Evolutionary conservation across 2,797 vertebrate genomes (phyloP).

Genomic region (Urophycis tenuis): DNA sequence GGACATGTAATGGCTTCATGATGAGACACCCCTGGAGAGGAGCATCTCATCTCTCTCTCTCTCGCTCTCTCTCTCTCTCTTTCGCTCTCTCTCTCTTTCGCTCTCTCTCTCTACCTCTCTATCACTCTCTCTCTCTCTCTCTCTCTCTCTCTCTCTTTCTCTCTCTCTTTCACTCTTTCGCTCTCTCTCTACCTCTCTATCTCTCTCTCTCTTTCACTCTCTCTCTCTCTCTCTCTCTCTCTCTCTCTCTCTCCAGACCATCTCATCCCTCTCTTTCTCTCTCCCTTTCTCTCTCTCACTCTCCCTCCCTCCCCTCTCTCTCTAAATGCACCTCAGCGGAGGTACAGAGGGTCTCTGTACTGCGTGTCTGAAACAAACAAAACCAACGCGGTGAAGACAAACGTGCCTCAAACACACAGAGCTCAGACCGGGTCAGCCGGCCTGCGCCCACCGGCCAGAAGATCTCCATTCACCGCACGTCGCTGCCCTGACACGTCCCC

Average conservation of each 20-base stretch:
- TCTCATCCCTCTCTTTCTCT: background rate
- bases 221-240: background rate
- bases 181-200: too few relatives aligned
- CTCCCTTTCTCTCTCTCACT: background rate
- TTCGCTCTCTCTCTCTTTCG: background rate
- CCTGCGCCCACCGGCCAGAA: background rate
- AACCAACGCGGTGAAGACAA: background rate
- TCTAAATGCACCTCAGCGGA: constrained; percentile 1
- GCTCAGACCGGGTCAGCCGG: background rate
- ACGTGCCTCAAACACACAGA: background rate
- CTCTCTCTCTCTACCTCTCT: background rate
- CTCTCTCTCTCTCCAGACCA: background rate
- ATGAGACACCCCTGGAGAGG: background rate
- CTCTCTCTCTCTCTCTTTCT: background rate
- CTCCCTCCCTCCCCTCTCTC: background rate
- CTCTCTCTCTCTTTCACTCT: background rate
- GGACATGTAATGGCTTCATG: background rate
- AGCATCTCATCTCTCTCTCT: background rate
- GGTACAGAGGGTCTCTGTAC: background rate
- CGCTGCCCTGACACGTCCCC: too few relatives aligned
- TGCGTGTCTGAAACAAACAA: background rate
- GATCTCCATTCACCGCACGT: background rate
- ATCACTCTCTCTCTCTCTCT: background rate
- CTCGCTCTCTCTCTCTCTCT: too few relatives aligned
- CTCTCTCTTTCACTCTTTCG: too few relatives aligned